Percentiles rank a stretch among this genome's conserved stretches.
phyloP scores from a whole-genome alignment of 2,113 vertebrate species.

The Phyllostomus hastatus region DNA sequence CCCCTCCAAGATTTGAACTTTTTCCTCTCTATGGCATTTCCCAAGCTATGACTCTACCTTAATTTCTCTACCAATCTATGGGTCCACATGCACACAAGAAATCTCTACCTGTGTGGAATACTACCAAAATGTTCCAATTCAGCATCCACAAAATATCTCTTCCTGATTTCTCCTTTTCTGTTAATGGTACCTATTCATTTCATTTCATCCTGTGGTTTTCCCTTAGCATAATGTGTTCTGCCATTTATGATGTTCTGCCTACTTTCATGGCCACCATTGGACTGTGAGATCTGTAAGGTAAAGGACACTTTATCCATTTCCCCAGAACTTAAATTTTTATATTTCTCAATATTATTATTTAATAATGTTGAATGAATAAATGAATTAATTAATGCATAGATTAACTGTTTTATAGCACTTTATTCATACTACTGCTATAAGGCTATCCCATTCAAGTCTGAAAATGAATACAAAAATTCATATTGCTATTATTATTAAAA shows the following conservation, averaged over 20 bases:
- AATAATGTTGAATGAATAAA: neutral
- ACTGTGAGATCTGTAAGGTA: neutral
- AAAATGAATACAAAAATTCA: conserved; percentile 38
- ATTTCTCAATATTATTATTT: neutral
- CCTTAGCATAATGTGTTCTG: neutral
- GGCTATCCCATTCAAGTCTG: neutral
- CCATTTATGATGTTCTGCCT: conserved; percentile 24
- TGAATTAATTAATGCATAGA: neutral
- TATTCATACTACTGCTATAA: neutral
- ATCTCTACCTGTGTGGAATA: neutral
- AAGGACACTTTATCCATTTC: neutral
- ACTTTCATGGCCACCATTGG: neutral
- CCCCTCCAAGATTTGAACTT: neutral
- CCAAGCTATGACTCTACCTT: neutral
- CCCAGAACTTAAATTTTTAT: neutral
- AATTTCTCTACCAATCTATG: neutral
- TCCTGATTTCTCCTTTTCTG: neutral
- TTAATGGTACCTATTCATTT: neutral
- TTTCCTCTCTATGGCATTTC: neutral
- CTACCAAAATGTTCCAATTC: neutral
- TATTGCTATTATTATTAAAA: neutral
- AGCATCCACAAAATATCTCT: neutral
- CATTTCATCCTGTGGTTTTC: neutral
- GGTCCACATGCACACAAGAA: neutral
- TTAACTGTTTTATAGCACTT: neutral